Evolutionary conservation across 2,888 invertebrate genomes (phyloP).

Genomic region (Pterobdella sp.): DNA sequence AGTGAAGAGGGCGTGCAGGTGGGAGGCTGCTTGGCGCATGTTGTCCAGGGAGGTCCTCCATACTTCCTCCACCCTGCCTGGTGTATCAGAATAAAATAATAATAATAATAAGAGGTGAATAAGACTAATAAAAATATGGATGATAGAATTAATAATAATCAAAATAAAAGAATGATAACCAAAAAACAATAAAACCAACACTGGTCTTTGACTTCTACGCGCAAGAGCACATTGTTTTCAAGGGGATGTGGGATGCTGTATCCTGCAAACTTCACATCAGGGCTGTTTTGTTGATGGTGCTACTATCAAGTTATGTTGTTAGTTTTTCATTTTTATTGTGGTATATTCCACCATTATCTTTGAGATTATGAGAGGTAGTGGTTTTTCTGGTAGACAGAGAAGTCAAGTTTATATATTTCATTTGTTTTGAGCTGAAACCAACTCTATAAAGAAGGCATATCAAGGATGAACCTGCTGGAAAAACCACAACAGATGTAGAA

Average conservation of each 20-base stretch:
- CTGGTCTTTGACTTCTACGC: not conserved
- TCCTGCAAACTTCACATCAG: slow-evolving; percentile 4
- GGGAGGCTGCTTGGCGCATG: not conserved
- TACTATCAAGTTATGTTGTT: too few species aligned
- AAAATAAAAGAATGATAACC: not conserved
- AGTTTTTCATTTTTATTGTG: not conserved
- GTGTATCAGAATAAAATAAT: not conserved
- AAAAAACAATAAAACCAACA: not conserved
- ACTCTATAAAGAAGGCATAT: too few species aligned
- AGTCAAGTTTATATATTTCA: too few species aligned
- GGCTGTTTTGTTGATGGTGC: not conserved
- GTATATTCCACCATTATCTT: not conserved
- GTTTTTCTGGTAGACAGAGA: too few species aligned
- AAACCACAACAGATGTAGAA: too few species aligned
- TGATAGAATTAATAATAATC: not conserved
- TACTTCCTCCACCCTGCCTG: not conserved
- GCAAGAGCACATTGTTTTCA: slow-evolving; percentile 3
- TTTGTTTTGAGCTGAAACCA: too few species aligned
- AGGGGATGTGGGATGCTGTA: slow-evolving; percentile 17
- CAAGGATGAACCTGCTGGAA: too few species aligned
- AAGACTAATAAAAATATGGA: not conserved
- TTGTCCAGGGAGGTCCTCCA: not conserved
- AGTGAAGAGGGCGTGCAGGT: slow-evolving; percentile 1
- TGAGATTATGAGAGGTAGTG: not conserved
- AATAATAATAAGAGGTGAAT: not conserved